Base-by-base conservation (phyloP, 1,140 invertebrate species). In the Drosophila bifasciata region DNA sequence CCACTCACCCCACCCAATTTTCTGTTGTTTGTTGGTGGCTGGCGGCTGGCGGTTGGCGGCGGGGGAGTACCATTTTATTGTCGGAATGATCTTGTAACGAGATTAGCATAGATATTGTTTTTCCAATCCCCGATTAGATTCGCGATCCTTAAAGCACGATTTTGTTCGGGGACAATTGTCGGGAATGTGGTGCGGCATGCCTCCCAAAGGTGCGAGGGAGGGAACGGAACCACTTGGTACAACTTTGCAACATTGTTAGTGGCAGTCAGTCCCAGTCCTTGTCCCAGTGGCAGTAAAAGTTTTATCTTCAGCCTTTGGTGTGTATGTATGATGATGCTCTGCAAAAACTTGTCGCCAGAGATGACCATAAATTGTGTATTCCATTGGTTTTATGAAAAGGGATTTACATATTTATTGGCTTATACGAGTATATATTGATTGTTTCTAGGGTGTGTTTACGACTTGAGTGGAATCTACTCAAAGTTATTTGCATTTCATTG, bases 21-120 rank as follows among this genome's bases (percentile, higher is more conserved):
- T 85, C 49, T 60, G 23, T 45, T 69, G 61, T 41, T 61, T 60
- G n/a, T 39, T 53, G 16, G 1, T 41, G 21, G 55, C 52, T 69
- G 55, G 60, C n/a, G n/a, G n/a, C n/a, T n/a, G n/a, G n/a, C n/a
- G n/a, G n/a, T n/a, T n/a, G n/a, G n/a, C n/a, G n/a, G n/a, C 62
- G 64, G 55, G 63, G 49, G 43, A 68, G 68, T 48, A 56, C 70
- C 79, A 61, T 88, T 88, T 86, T 86, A 88, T 88, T 86, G 83
- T 83, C 83, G 32, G 32, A 86, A 88, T 88, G 81, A 86, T 86
- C 81, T 86, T 86, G 81, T 86, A 81, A 9, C 69, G 17, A 86
- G 81, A 86, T 86, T 86, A 86, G 81, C 81, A 86, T 86, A 86
- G 81, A 86, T 86, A 88, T 78, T 86, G 81, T 86, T 81, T 86